Percentiles rank a stretch among this genome's conserved stretches.
Evolutionary conservation across 2,888 invertebrate species (phyloP).

Genomic region (Tinea pellionella): DNA sequence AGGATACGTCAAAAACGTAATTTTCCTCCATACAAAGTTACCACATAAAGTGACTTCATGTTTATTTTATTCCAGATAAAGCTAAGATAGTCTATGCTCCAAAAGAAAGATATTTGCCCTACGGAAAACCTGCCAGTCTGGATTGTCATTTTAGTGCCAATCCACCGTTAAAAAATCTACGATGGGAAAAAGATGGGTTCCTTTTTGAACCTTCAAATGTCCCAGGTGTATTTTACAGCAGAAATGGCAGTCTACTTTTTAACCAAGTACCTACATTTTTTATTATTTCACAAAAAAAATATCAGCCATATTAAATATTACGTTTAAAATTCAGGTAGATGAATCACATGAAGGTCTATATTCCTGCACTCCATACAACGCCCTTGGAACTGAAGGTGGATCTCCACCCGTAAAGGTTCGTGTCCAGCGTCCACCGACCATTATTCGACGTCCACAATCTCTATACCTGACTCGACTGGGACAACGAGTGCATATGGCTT

Average conservation of each 20-base stretch:
- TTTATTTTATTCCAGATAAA: conserved; percentile 75
- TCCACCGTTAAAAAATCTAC: conserved; percentile 87
- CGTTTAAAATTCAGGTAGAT: conserved; percentile 68
- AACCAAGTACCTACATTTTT: conserved; percentile 67
- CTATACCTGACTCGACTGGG: conserved; percentile 87
- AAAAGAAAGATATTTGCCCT: conserved; percentile 84
- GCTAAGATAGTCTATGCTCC: conserved; percentile 92
- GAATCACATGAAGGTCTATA: conserved; percentile 89
- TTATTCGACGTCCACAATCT: conserved; percentile 82
- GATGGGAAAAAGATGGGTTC: conserved; percentile 95
- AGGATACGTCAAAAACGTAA: too few relatives aligned
- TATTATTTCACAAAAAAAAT: not conserved
- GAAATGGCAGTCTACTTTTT: conserved; percentile 86
- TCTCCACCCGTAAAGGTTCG: conserved; percentile 87
- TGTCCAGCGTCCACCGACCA: conserved; percentile 87
- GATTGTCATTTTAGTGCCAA: conserved; percentile 94
- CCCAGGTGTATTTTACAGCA: conserved; percentile 84
- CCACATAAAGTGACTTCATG: too few relatives aligned
- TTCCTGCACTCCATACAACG: conserved; percentile 92
- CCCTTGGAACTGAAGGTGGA: conserved; percentile 86
- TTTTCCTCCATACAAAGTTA: too few relatives aligned
- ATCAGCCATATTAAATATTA: not conserved
- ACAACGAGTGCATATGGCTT: conserved; percentile 83
- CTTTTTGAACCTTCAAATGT: conserved; percentile 91
- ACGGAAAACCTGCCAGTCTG: conserved; percentile 83